Evolutionary conservation across 2,888 invertebrate species (phyloP), one percentile per base, ranked within the genome.

Genomic region (Amphimallon solstitiale): DNA sequence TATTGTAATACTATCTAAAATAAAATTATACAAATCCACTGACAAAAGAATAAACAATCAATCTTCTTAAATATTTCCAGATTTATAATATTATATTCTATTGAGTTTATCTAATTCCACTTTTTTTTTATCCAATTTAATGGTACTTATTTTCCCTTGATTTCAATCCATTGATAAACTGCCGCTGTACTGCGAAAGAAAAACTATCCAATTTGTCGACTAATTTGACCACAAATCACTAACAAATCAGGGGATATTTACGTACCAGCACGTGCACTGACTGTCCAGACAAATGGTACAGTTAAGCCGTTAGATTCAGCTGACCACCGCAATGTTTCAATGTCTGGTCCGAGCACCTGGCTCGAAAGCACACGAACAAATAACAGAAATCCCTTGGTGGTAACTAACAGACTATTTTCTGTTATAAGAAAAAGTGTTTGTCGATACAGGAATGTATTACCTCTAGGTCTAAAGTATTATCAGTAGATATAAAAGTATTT

Each of bases 311-410:
- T 78, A 77, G 76, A 74, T 76, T 74, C 78, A 77, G 77, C 77
- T 78, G 78, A 79, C 78, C 78, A 70, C 75, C 67, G 76, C 73
- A 75, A 78, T 79, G 78, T 77, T 78, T 79, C 78, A 78, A 72
- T 75, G 77, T 76, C 77, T 68, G 38, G 46, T 15, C 10, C 49
- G 48, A 37, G 37, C 56, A 56, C 23, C 43, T 40, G 23, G 54
- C 38, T 54, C 12, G 38, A 7, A 14, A 56, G 40, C 38, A 40
- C 40, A 56, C 38, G 23, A 40, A 40, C 40, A 56, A 56, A 40
- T 40, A 38, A 12, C 23, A 21, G 29, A 29, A 38, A 43, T 10
- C 40, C 56, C 40, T 19, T n/a, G 40, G 21, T 19, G 29, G 14
- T 51, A 29, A 34, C 34, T 35, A 17, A 14, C 34, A 17, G 2